Base-by-base conservation (phyloP, 2,797 vertebrate species). In the Sciaenops ocellatus region DNA sequence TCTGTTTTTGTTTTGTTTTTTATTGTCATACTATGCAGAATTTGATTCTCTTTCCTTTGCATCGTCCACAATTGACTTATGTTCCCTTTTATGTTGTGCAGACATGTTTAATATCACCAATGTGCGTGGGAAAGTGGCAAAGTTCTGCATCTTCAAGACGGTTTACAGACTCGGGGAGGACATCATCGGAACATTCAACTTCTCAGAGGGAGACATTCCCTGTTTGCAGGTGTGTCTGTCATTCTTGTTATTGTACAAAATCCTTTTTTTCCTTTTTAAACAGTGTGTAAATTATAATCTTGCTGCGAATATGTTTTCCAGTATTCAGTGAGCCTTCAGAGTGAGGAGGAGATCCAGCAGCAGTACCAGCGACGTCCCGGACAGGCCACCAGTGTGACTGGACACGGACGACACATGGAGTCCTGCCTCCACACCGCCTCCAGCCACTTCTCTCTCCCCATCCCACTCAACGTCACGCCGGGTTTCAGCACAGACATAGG, bases 41-140 rank as follows among this genome's bases (percentile, higher is more conserved):
- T 6, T 34, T 65, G 73, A 7, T 28, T 7, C 3, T 47, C 34
- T 20, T 28, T 34, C 18, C 3, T 72, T 52, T 44, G 0, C 2
- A 41, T 70, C 30, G 5, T 77, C 20, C 44, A 46, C 15, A 30
- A 75, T 15, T 81, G 42, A 82, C 42, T 11, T 15, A 13, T 76
- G 5, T 15, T 69, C 17, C 18, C 55, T 72, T 69, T 5, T 83
- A 52, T 44, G 4, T 44, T 15, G 41, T 73, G 6, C 92, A 99
- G 98, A 97, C 87, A 94, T 99, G 64, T 99, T 98, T 85, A 99
- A 98, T 81, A 99, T 99, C 94, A 99, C 98, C 85, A 99, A 98
- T 54, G 86, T 95, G 66, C 95, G 96, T 7, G 98, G 98, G 28
- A 99, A 98, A 84, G 98, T 99, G 79, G 98, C 97, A 7, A 98